These are phyloP conservation scores for Eupithecia subfuscata DNA, from an alignment of 2,888 invertebrate species.

Conservation along the genomic window DNA sequence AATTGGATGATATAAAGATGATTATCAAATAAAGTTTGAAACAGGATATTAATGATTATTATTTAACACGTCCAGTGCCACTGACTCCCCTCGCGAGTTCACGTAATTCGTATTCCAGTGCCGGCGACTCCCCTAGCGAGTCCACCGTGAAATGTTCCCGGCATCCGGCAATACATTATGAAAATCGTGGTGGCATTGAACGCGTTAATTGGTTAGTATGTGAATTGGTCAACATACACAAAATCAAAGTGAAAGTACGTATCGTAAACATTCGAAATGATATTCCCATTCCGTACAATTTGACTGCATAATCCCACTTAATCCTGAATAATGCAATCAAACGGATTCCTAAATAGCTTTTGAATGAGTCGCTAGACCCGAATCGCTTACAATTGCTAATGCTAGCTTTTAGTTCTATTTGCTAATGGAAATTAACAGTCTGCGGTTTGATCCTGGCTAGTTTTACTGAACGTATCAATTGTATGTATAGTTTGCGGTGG, in stretches of 20 bases:
- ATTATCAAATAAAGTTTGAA: too few species aligned
- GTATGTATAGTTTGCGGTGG: conserved; percentile 40
- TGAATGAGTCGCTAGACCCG: conserved; percentile 58
- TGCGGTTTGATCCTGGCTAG: conserved; percentile 58
- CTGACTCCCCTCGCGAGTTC: too few species aligned
- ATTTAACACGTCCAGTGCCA: too few species aligned
- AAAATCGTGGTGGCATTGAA: too few species aligned
- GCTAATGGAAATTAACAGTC: conserved; percentile 72
- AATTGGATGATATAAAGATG: too few species aligned
- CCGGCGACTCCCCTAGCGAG: too few species aligned
- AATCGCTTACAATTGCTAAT: conserved; percentile 72
- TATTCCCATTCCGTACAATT: conserved; percentile 41
- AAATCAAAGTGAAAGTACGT: conserved; percentile 1
- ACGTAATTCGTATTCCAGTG: too few species aligned
- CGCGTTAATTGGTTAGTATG: not conserved
- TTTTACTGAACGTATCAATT: conserved; percentile 50
- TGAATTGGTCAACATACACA: not conserved
- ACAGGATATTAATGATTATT: too few species aligned
- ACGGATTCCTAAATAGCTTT: conserved; percentile 67
- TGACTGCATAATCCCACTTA: conserved; percentile 53
- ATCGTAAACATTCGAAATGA: not conserved
- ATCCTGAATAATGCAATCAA: conserved; percentile 64
- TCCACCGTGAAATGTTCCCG: too few species aligned
- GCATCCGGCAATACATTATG: too few species aligned
- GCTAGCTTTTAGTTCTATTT: conserved; percentile 73